Percentiles rank a stretch among this genome's conserved stretches.
Conservation (phyloP, 2,888 invertebrate genomes). For the Mesorhabditis spiculigera region DNA sequence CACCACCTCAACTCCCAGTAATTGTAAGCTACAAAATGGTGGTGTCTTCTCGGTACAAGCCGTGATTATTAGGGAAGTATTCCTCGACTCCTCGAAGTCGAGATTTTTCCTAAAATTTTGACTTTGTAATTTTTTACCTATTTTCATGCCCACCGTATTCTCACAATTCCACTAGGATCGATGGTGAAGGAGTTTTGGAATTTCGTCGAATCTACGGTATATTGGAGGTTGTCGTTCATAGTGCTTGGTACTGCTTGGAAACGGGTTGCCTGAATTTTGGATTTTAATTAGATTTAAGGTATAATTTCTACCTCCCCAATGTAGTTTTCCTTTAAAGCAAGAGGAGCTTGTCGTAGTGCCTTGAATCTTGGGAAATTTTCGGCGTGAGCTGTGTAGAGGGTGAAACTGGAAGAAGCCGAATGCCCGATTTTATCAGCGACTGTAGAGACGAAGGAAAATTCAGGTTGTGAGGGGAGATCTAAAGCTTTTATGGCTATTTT, state of each 20-base stretch:
- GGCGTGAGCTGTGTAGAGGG: neutral
- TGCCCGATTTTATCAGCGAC: neutral
- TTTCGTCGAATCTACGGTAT: neutral
- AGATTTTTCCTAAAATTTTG: neutral
- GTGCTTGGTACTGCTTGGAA: neutral
- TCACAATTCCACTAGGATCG: neutral
- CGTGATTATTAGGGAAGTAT: neutral
- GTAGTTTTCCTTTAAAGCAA: neutral
- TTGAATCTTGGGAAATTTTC: neutral
- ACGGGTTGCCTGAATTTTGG: neutral
- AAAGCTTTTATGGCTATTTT: neutral
- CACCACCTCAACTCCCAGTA: neutral
- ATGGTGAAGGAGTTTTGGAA: neutral
- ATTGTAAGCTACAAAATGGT: neutral
- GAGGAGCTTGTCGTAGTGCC: neutral
- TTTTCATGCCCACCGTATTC: neutral
- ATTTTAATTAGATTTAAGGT: neutral
- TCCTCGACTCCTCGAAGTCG: neutral
- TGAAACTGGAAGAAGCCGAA: neutral
- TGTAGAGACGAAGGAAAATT: neutral
- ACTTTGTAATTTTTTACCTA: neutral
- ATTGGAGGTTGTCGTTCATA: neutral
- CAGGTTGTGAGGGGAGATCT: neutral
- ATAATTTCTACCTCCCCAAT: neutral
- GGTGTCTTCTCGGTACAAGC: neutral